Evolutionary conservation across 2,113 vertebrate species (phyloP).

Genomic region (Cochlearius cochlearius): DNA sequence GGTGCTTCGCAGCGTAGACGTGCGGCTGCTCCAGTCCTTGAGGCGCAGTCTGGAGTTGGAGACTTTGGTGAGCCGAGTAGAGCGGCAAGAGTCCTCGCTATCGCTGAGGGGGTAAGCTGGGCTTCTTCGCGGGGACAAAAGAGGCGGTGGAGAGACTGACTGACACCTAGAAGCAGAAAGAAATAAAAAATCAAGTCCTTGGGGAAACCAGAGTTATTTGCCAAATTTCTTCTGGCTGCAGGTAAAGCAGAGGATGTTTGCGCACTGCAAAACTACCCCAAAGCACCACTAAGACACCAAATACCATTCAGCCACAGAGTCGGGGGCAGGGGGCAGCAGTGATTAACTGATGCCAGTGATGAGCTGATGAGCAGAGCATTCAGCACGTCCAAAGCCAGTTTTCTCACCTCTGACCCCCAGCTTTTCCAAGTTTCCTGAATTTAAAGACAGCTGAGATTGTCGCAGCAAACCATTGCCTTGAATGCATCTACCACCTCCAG

Average conservation of each 20-base stretch:
- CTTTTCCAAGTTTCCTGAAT: not conserved
- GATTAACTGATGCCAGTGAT: not conserved
- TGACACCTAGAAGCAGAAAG: constrained; percentile 84
- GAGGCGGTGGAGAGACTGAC: constrained; percentile 85
- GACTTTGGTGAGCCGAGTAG: constrained; percentile 73
- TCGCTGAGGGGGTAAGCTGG: constrained; percentile 82
- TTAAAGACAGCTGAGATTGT: not conserved
- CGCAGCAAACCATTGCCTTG: not conserved
- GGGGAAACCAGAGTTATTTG: not conserved
- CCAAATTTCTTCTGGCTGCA: not conserved
- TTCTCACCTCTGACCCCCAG: not conserved
- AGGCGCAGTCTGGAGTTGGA: constrained; percentile 77
- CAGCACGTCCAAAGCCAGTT: not conserved
- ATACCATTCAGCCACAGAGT: not conserved
- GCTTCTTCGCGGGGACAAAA: constrained; percentile 78
- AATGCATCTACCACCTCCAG: not conserved
- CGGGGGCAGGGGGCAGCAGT: fast-evolving
- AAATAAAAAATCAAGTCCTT: constrained; percentile 29
- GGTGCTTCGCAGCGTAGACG: constrained; percentile 68
- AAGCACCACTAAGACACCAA: not conserved
- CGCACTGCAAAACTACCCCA: not conserved
- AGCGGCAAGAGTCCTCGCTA: constrained; percentile 78
- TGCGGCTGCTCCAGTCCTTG: constrained; percentile 77
- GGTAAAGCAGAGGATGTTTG: not conserved
- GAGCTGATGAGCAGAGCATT: not conserved